Evolutionary conservation across 2,113 vertebrate genomes (phyloP), one percentile per base, ranked within the genome.

Genomic region (Limanda limanda): DNA sequence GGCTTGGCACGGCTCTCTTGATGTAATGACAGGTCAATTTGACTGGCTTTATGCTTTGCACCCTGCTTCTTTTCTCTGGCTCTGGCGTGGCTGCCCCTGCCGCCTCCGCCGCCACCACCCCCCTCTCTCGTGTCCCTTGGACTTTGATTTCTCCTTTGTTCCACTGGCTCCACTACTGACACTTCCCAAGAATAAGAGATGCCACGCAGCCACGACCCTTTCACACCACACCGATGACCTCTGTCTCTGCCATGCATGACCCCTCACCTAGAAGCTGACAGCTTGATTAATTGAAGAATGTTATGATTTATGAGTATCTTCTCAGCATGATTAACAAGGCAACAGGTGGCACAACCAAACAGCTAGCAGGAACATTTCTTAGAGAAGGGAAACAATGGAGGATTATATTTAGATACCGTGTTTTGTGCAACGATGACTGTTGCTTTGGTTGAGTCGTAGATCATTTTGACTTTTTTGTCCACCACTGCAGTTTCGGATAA

Each of bases 291-390:
- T 99, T 98, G 98, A 97, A 95, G 95, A 84, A 95, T 95, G 96
- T 98, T 99, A 99, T 99, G 97, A 99, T 99, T 99, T 98, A 99
- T 99, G 97, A 98, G 95, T 97, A 97, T 96, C 96, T 98, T 92
- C 95, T 96, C 95, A 94, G 95, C 94, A 94, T 96, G 98, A 99
- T 98, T 97, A 98, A 98, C 94, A 94, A 96, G 96, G 95, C 97
- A 99, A 99, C 98, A 99, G 97, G 97, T 99, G 97, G 97, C 93
- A 92, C 94, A 95, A 95, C 95, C 95, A 96, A 94, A 92, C 94
- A 92, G 93, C 91, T 88, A 96, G 94, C 96, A 94, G 92, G 95
- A 95, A 95, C 94, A 96, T 94, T 96, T 94, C 94, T 95, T 94
- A 94, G 92, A 86, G 78, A 71, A 69, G 56, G 62, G 62, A 42